These are phyloP conservation scores for Phyllostomus hastatus DNA, from an alignment of 2,113 vertebrate species.

Conservation along the genomic window DNA sequence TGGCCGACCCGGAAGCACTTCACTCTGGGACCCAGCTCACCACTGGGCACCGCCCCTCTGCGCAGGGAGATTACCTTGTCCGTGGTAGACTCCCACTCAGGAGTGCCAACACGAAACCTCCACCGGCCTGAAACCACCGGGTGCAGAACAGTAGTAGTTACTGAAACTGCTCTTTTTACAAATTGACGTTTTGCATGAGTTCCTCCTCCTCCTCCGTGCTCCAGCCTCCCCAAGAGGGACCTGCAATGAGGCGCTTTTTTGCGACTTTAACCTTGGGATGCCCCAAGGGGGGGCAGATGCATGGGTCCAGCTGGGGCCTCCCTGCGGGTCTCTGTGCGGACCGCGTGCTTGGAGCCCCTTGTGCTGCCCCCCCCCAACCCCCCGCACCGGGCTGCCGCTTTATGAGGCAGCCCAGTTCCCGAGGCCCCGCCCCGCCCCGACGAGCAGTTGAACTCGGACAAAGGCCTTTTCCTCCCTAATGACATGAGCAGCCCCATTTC, in stretches of 20 bases:
- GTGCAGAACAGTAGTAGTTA: constrained; percentile 22
- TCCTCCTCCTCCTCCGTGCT: neutral
- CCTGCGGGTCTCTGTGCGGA: neutral
- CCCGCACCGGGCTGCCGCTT: fast-evolving
- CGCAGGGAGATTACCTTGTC: neutral
- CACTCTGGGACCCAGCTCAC: neutral
- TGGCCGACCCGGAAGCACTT: neutral
- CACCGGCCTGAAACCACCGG: constrained; percentile 18
- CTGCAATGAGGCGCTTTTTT: neutral
- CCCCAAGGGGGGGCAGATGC: neutral
- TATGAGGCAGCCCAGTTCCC: neutral
- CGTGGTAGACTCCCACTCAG: neutral
- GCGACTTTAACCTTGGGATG: fast-evolving
- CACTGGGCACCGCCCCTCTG: neutral
- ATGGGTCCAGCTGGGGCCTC: neutral
- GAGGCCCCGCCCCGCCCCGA: fast-evolving
- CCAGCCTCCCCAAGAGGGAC: neutral
- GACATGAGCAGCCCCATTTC: fast-evolving
- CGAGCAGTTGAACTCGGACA: neutral
- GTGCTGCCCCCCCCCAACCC: neutral
- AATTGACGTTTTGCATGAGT: neutral
- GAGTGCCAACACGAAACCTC: neutral
- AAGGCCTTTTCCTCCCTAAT: neutral
- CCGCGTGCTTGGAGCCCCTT: fast-evolving
- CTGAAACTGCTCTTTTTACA: constrained; percentile 10